A percentile compares a stretch with the other conserved stretches of the same genome.
Conservation (phyloP, 2,113 vertebrate species). For the Trinectes maculatus region DNA sequence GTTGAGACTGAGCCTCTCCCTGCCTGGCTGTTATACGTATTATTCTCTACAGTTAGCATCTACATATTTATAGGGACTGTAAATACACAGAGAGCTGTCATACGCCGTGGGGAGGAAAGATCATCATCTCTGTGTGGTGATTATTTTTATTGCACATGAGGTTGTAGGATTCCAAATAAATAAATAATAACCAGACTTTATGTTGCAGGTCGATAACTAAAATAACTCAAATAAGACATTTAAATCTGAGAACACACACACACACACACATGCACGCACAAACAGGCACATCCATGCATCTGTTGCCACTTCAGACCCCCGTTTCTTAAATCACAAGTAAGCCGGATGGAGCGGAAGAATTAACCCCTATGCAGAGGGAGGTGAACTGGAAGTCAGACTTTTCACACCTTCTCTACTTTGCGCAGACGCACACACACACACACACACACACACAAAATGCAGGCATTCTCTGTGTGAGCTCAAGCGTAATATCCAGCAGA, state of each 20-base stretch:
- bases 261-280: slow-evolving; percentile 22
- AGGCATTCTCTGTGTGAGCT: slow-evolving; percentile 65
- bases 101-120: slow-evolving; percentile 1
- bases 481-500: slow-evolving; percentile 72
- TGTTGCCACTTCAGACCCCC: slow-evolving; percentile 46
- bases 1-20: slow-evolving; percentile 1
- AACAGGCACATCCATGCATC: slow-evolving; percentile 42
- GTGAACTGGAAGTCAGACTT: slow-evolving; percentile 75
- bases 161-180: background rate
- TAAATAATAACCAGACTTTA: slow-evolving; percentile 8
- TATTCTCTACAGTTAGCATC: slow-evolving; percentile 51
- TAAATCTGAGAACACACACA: slow-evolving; percentile 20
- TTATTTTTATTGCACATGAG: background rate
- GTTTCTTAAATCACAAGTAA: slow-evolving; percentile 45
- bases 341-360: slow-evolving; percentile 74
- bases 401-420: slow-evolving; percentile 67
- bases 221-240: background rate
- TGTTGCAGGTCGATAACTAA: background rate
- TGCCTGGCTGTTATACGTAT: slow-evolving; percentile 43
- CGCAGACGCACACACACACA: slow-evolving; percentile 20
- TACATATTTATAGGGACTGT: slow-evolving; percentile 14
- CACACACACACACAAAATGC: slow-evolving; percentile 22
- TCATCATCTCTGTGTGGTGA: background rate
- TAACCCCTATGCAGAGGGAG: slow-evolving; percentile 65
- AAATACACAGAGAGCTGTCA: slow-evolving; percentile 9